Conservation (phyloP, 2,888 invertebrate genomes). For the Lissocephala sabroskyi region DNA sequence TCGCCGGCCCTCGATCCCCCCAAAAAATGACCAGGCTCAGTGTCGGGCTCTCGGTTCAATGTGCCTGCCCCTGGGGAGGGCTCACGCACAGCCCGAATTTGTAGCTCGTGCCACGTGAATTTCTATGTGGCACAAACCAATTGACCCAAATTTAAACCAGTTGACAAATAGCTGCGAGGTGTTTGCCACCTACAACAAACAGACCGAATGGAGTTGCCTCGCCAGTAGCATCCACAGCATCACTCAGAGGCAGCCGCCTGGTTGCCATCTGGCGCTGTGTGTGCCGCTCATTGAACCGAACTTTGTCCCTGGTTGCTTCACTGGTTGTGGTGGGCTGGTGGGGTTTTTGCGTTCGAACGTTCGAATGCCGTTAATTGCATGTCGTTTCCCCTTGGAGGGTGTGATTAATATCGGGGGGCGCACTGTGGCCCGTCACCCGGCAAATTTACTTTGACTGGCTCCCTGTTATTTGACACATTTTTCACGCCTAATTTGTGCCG, state of each 20-base stretch:
- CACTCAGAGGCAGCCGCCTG: not conserved
- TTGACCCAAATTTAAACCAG: constrained; percentile 61
- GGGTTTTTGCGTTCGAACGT: too few relatives aligned
- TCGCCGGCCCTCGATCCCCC: too few relatives aligned
- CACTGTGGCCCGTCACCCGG: not conserved
- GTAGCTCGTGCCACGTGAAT: too few relatives aligned
- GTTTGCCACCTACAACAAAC: constrained; percentile 33
- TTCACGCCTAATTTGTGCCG: constrained; percentile 38
- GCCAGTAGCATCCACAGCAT: constrained; percentile 1
- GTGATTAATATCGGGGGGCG: constrained; percentile 17
- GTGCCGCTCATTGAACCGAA: too few relatives aligned
- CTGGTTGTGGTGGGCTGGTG: too few relatives aligned
- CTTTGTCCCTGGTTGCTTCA: too few relatives aligned
- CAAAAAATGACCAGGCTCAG: too few relatives aligned
- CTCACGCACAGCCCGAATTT: not conserved
- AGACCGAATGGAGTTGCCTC: constrained; percentile 3
- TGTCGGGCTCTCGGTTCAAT: too few relatives aligned
- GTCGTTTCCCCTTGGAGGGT: constrained; percentile 32
- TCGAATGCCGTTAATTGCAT: constrained; percentile 42
- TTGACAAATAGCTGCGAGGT: constrained; percentile 55
- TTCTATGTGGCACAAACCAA: constrained; percentile 51
- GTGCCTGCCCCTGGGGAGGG: not conserved
- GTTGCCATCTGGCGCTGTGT: constrained; percentile 1
- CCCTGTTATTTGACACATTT: constrained; percentile 23
- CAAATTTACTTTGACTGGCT: too few relatives aligned